Conservation (phyloP, 2,888 invertebrate species). For the Gryllus longicercus region DNA sequence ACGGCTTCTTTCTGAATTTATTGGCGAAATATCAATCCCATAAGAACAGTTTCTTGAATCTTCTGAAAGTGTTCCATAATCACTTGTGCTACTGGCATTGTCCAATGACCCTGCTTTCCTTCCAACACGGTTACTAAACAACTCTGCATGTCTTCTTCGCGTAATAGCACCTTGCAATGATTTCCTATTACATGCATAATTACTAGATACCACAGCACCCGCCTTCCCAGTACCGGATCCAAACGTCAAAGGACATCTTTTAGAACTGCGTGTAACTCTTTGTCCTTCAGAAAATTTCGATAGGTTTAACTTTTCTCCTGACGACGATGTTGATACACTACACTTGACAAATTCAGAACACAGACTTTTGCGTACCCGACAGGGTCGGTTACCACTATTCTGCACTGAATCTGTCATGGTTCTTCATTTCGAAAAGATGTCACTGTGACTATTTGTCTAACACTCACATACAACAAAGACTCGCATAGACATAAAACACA, state of each 20-base stretch:
- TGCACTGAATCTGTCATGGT: neutral
- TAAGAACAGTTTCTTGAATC: slow-evolving; percentile 34
- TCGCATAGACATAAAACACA: too few species aligned
- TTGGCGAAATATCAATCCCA: slow-evolving; percentile 23
- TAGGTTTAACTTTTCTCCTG: neutral
- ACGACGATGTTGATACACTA: neutral
- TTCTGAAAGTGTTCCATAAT: slow-evolving; percentile 40
- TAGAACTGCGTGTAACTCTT: neutral
- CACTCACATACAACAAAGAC: too few species aligned
- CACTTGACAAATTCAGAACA: neutral
- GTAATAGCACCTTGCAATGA: neutral
- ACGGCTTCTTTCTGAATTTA: slow-evolving; percentile 31
- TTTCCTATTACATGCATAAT: neutral
- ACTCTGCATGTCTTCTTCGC: neutral
- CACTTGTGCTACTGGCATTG: slow-evolving; percentile 32
- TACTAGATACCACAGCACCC: neutral
- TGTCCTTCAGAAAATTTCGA: neutral
- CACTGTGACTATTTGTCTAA: too few species aligned
- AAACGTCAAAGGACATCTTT: neutral
- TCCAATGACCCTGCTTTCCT: slow-evolving; percentile 22
- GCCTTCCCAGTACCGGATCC: neutral
- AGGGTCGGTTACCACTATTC: neutral
- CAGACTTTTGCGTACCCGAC: neutral
- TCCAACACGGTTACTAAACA: neutral
- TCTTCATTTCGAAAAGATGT: neutral